A percentile compares a stretch with the other conserved stretches of the same genome.
These are phyloP conservation scores for Netelia inedita DNA, from an alignment of 2,888 invertebrate species.

Conservation along the genomic window DNA sequence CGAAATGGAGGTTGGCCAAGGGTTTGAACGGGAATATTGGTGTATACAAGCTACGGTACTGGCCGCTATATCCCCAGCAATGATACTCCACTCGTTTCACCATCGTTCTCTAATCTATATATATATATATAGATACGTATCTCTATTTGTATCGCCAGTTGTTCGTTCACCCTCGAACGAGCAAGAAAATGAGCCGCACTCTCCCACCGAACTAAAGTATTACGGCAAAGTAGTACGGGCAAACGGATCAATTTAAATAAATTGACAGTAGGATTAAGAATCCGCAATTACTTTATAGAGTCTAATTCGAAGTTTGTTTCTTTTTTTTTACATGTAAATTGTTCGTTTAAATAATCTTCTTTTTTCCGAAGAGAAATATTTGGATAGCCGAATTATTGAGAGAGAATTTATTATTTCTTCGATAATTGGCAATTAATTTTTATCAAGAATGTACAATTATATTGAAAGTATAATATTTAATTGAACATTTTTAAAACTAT, in stretches of 20 bases:
- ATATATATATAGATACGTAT: not conserved
- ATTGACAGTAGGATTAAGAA: not conserved
- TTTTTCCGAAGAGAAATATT: too few species aligned
- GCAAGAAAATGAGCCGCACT: slow-evolving; percentile 32
- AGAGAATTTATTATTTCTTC: too few species aligned
- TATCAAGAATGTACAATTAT: not conserved
- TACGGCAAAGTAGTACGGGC: not conserved
- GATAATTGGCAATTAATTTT: too few species aligned
- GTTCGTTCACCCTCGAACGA: slow-evolving; percentile 16
- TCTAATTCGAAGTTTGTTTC: not conserved
- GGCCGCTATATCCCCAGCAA: slow-evolving; percentile 12
- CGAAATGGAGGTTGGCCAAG: slow-evolving; percentile 56
- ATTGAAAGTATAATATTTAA: not conserved
- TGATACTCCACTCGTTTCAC: slow-evolving; percentile 30
- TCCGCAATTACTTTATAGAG: not conserved
- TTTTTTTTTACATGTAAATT: too few species aligned
- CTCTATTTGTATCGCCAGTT: slow-evolving; percentile 7
- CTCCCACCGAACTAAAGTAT: not conserved
- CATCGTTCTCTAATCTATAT: slow-evolving; percentile 22
- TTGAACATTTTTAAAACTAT: not conserved
- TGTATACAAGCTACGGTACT: slow-evolving; percentile 30
- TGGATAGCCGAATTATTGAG: too few species aligned
- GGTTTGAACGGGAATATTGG: slow-evolving; percentile 38
- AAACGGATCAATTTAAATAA: slow-evolving; percentile 14
- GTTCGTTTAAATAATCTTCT: too few species aligned